These are phyloP conservation scores for Procambarus clarkii DNA, from an alignment of 1,140 invertebrate genomes.

Conservation along the genomic window DNA sequence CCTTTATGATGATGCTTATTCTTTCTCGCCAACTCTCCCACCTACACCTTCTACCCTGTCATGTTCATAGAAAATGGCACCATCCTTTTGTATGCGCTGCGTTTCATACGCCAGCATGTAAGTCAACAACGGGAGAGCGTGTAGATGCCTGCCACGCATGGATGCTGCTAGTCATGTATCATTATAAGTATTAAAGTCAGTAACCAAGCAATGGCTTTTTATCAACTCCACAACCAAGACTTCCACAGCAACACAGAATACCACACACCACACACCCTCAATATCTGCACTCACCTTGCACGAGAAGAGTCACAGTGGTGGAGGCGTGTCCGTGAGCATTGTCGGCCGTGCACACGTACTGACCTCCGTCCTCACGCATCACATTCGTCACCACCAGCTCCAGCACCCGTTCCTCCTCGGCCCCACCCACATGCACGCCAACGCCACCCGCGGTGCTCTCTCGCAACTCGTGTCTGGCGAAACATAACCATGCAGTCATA, in stretches of 20 bases:
- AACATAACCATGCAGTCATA: not conserved
- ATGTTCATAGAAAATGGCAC: too few species aligned
- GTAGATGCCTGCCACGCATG: not conserved
- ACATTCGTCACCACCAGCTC: slow-evolving; percentile 84
- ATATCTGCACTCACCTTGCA: slow-evolving; percentile 26
- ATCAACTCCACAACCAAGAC: too few species aligned
- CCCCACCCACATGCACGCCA: slow-evolving; percentile 7
- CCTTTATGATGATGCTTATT: too few species aligned
- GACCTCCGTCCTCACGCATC: slow-evolving; percentile 83
- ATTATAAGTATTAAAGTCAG: too few species aligned
- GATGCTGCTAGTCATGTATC: too few species aligned
- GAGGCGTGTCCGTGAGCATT: slow-evolving; percentile 86
- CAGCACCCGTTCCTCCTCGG: slow-evolving; percentile 36
- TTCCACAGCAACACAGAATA: too few species aligned
- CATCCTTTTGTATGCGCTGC: too few species aligned
- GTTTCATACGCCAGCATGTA: not conserved
- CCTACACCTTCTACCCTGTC: not conserved
- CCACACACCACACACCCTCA: not conserved
- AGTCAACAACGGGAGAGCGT: not conserved
- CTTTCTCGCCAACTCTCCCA: too few species aligned
- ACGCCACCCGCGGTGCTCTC: slow-evolving; percentile 46
- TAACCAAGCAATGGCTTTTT: too few species aligned
- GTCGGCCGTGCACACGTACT: slow-evolving; percentile 88
- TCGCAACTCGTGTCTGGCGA: slow-evolving; percentile 44
- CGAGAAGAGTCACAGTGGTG: slow-evolving; percentile 46